phyloP scores from a whole-genome alignment of 2,797 vertebrate species.

The Xenops minutus region DNA sequence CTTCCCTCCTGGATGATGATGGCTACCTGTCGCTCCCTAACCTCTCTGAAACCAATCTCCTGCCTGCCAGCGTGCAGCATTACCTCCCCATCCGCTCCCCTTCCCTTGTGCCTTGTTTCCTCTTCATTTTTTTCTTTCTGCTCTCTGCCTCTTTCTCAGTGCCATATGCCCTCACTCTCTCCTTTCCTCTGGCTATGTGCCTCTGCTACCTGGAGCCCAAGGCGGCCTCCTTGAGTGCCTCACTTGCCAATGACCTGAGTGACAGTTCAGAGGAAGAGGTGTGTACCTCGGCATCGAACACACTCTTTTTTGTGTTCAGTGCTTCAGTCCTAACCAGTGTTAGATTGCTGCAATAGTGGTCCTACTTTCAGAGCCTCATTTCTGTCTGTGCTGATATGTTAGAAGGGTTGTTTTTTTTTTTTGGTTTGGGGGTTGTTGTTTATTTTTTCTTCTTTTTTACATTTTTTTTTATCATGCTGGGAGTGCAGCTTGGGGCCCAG shows the following conservation, averaged over 20 bases:
- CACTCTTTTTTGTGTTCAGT: conserved; percentile 80
- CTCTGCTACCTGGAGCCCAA: conserved; percentile 99
- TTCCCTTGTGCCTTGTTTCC: conserved; percentile 96
- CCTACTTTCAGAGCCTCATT: conserved; percentile 97
- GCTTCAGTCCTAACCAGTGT: conserved; percentile 81
- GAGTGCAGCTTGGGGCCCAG: conserved; percentile 56
- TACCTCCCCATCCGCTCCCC: conserved; percentile 93
- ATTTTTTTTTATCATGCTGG: conserved; percentile 36
- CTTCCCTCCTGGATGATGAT: conserved; percentile 91
- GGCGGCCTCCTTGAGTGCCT: conserved; percentile 95
- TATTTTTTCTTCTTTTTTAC: background rate
- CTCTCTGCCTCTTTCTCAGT: conserved; percentile 98
- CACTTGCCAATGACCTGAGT: conserved; percentile 96
- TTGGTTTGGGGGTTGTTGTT: background rate
- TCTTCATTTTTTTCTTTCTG: conserved; percentile 99
- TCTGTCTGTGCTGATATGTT: conserved; percentile 82
- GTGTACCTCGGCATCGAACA: conserved; percentile 84
- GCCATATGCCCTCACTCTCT: conserved; percentile 96
- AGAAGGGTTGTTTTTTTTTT: conserved; percentile 25
- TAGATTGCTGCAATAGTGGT: conserved; percentile 81
- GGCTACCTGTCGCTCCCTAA: conserved; percentile 95
- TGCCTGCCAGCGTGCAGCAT: conserved; percentile 90
- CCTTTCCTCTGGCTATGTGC: conserved; percentile 98
- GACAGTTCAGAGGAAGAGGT: conserved; percentile 99
- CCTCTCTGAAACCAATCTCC: conserved; percentile 88